phyloP scores from a whole-genome alignment of 2,113 vertebrate species.

The Odocoileus virginianus region DNA sequence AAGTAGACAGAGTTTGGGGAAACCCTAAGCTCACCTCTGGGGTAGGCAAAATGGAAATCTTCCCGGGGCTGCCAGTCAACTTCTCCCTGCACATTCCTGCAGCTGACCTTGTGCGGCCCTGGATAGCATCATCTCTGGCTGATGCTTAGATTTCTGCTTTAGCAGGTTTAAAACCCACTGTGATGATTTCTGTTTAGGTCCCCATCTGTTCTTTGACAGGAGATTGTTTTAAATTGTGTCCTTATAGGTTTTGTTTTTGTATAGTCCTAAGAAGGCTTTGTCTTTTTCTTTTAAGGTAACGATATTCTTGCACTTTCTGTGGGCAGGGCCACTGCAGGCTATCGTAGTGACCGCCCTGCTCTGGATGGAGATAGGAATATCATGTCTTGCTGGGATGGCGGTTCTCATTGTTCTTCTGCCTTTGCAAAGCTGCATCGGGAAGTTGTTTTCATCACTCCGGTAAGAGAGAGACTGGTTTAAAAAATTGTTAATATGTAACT shows the following conservation, averaged over 20 bases:
- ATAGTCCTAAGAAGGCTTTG: neutral
- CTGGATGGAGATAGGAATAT: constrained; percentile 93
- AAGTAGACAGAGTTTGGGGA: neutral
- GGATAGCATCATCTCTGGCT: fast-evolving
- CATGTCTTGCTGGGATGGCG: constrained; percentile 92
- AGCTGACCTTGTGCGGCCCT: fast-evolving
- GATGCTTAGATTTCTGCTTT: neutral
- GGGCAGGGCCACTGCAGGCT: constrained; percentile 93
- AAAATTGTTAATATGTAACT: neutral
- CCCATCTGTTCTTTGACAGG: neutral
- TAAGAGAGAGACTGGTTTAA: constrained; percentile 67
- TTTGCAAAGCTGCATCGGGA: constrained; percentile 89
- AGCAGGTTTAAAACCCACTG: neutral
- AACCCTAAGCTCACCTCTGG: neutral
- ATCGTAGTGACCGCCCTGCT: constrained; percentile 87
- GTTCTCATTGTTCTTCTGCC: constrained; percentile 93
- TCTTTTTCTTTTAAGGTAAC: constrained; percentile 85
- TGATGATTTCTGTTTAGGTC: neutral
- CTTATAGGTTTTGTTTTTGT: fast-evolving
- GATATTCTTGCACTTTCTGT: constrained; percentile 93
- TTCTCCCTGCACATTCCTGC: neutral
- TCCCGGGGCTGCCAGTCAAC: fast-evolving
- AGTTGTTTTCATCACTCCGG: constrained; percentile 92
- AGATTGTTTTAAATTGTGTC: fast-evolving
- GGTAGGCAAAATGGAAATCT: neutral